Conservation (phyloP, 2,888 invertebrate genomes). For the Allygus modestus region DNA sequence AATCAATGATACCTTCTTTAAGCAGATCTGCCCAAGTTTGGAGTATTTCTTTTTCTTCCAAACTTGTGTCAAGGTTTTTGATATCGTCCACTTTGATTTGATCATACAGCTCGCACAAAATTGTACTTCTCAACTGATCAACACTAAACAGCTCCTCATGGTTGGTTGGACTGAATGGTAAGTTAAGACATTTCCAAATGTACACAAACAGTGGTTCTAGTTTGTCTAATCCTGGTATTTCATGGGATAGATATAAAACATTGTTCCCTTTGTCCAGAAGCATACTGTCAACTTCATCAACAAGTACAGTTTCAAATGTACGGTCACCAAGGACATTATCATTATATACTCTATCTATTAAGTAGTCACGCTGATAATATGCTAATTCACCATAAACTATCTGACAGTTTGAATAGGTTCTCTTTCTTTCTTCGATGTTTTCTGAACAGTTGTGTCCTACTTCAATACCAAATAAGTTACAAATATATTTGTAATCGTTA, state of each 20-base stretch:
- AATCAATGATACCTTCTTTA: background rate
- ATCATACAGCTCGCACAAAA: slow-evolving; percentile 68
- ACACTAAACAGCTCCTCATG: background rate
- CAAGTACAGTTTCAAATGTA: slow-evolving; percentile 71
- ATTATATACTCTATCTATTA: slow-evolving; percentile 72
- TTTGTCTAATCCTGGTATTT: slow-evolving; percentile 72
- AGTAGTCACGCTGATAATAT: slow-evolving; percentile 72
- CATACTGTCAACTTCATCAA: slow-evolving; percentile 75
- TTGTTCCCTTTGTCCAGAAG: slow-evolving; percentile 74
- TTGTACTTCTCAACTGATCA: slow-evolving; percentile 38
- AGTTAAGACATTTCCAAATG: slow-evolving; percentile 70
- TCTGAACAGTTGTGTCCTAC: slow-evolving; percentile 71
- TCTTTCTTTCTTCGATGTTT: slow-evolving; percentile 68
- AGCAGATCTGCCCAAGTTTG: background rate
- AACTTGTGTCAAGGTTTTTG: slow-evolving; percentile 63
- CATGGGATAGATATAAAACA: slow-evolving; percentile 73
- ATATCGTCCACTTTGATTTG: slow-evolving; percentile 67
- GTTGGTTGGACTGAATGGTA: background rate
- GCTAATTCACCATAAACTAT: slow-evolving; percentile 73
- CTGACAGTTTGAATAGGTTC: slow-evolving; percentile 68
- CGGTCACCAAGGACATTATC: slow-evolving; percentile 71
- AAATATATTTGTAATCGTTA: slow-evolving; percentile 68
- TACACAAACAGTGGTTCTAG: slow-evolving; percentile 72
- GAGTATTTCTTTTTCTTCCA: slow-evolving; percentile 66
- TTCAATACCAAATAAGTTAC: slow-evolving; percentile 70